A percentile compares a stretch with the other conserved stretches of the same genome.
phyloP scores from a whole-genome alignment of 1,140 invertebrate species.

The Halyomorpha halys region DNA sequence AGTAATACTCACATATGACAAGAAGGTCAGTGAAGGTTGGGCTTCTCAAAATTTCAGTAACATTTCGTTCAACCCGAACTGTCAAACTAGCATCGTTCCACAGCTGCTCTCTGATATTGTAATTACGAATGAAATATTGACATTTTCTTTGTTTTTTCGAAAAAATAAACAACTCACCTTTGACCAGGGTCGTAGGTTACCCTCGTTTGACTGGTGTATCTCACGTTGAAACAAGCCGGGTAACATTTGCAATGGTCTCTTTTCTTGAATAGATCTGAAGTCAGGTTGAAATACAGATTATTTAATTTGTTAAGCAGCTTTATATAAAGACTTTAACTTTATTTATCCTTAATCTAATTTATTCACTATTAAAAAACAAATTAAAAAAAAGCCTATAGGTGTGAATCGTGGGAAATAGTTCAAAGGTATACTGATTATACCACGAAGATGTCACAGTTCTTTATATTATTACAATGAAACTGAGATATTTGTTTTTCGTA shows the following conservation, averaged over 20 bases:
- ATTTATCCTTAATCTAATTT: no score
- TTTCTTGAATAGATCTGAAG: neutral
- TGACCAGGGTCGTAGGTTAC: neutral
- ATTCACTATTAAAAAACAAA: no score
- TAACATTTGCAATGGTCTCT: neutral
- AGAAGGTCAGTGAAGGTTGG: neutral
- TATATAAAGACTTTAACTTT: no score
- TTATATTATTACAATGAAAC: no score
- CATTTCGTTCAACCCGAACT: neutral
- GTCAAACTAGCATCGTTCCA: neutral
- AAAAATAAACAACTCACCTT: neutral
- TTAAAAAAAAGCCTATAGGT: no score
- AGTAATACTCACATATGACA: neutral
- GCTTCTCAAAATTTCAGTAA: neutral
- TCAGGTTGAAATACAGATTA: neutral
- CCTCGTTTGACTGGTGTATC: neutral
- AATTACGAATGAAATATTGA: no score
- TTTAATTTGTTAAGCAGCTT: neutral
- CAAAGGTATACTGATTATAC: no score
- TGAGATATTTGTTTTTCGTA: no score
- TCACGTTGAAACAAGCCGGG: neutral
- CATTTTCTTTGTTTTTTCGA: no score
- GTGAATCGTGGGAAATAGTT: no score
- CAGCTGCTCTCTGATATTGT: neutral
- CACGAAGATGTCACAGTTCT: no score